Evolutionary conservation across 2,888 invertebrate genomes (phyloP).

Genomic region (Pimpla rufipes): DNA sequence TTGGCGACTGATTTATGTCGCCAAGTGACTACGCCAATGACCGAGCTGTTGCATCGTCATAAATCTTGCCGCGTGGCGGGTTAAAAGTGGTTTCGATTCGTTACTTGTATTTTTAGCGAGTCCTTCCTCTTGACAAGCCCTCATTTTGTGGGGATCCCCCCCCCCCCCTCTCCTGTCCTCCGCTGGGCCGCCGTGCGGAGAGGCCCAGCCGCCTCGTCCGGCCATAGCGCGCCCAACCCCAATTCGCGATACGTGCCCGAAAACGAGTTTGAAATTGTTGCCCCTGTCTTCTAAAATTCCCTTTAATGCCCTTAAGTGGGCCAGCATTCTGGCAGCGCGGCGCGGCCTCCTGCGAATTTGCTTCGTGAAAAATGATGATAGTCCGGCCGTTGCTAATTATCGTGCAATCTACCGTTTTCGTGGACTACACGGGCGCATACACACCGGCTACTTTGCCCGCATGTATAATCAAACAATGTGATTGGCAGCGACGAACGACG

Average conservation of each 20-base stretch:
- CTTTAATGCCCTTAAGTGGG: constrained; percentile 67
- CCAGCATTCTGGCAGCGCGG: constrained; percentile 14
- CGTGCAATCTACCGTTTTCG: constrained; percentile 59
- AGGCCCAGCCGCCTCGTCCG: constrained; percentile 50
- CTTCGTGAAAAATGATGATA: constrained; percentile 65
- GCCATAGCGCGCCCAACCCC: constrained; percentile 64
- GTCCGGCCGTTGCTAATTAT: constrained; percentile 63
- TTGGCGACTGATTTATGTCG: constrained; percentile 81
- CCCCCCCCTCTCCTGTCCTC: no score
- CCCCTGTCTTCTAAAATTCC: constrained; percentile 68
- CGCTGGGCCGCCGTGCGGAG: constrained; percentile 47
- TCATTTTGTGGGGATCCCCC: constrained; percentile 67
- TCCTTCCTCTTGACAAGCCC: constrained; percentile 73
- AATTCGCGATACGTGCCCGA: constrained; percentile 68
- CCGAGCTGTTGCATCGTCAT: constrained; percentile 82
- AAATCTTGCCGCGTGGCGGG: constrained; percentile 82
- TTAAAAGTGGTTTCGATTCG: constrained; percentile 84
- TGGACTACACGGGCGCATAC: constrained; percentile 34
- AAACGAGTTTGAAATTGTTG: constrained; percentile 70
- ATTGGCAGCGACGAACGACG: constrained; percentile 44
- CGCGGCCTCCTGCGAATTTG: constrained; percentile 32
- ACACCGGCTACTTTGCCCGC: constrained; percentile 27
- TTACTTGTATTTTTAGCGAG: constrained; percentile 83
- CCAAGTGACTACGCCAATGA: constrained; percentile 81
- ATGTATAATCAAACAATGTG: constrained; percentile 63